These are phyloP conservation scores for Aplochiton taeniatus DNA, from an alignment of 2,797 vertebrate species.

Conservation along the genomic window DNA sequence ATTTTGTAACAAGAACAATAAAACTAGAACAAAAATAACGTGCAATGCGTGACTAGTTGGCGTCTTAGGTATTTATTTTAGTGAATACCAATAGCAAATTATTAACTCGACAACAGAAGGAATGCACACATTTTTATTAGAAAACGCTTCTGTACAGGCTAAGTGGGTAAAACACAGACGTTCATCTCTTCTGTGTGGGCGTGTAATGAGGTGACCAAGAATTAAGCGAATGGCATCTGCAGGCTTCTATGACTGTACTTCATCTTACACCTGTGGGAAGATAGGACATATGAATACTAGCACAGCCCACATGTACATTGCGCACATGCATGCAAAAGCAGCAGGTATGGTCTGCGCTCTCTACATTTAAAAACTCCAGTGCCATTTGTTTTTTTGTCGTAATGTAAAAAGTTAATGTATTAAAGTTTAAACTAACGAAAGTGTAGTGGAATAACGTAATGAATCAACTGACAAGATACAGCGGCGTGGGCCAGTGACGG, in stretches of 20 bases:
- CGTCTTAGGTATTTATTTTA: background rate
- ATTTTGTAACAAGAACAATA: too few species aligned
- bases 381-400: too few species aligned
- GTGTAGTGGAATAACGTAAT: too few species aligned
- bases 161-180: conserved; percentile 28
- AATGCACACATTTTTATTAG: conserved; percentile 56
- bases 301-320: background rate
- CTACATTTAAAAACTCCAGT: too few species aligned
- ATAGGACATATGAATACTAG: background rate
- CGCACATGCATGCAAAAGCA: background rate
- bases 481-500: too few species aligned
- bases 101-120: background rate
- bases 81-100: background rate
- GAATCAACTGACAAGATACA: too few species aligned
- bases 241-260: conserved; percentile 27
- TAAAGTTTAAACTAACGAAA: too few species aligned
- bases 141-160: conserved; percentile 63
- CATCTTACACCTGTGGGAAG: conserved; percentile 43
- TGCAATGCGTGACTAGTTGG: too few species aligned
- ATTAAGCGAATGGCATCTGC: conserved; percentile 37
- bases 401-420: too few species aligned
- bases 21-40: too few species aligned
- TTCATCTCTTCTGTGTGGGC: conserved; percentile 18
- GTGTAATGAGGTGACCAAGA: conserved; percentile 13
- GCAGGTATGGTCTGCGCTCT: background rate